A percentile compares a stretch with the other conserved stretches of the same genome.
These are phyloP conservation scores for Metellina segmentata DNA, from an alignment of 2,888 invertebrate species.

Conservation along the genomic window DNA sequence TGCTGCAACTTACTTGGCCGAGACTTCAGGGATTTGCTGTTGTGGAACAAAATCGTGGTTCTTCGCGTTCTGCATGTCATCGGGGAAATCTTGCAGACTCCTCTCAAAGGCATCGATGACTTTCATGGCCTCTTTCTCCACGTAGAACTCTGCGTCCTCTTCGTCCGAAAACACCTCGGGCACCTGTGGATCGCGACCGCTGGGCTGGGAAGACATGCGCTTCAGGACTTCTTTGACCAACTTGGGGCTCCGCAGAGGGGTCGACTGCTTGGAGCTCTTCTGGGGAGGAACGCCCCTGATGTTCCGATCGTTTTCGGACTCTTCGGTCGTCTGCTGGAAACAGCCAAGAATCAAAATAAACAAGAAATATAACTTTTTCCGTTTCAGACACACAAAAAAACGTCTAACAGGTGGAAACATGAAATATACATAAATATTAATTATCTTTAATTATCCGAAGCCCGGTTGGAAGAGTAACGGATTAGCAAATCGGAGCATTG, in stretches of 20 bases:
- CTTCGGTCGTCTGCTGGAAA: background rate
- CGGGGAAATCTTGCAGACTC: slow-evolving; percentile 31
- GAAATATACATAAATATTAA: background rate
- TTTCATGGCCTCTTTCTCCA: slow-evolving; percentile 59
- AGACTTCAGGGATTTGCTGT: background rate
- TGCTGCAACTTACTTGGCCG: slow-evolving; percentile 4
- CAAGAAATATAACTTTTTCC: background rate
- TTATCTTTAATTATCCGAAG: too few relatives aligned
- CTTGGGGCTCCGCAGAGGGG: slow-evolving; percentile 54
- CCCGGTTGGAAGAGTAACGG: too few relatives aligned
- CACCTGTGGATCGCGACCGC: slow-evolving; percentile 45
- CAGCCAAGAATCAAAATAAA: background rate
- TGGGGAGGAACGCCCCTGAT: background rate
- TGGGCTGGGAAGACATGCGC: slow-evolving; percentile 66
- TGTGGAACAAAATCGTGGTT: background rate
- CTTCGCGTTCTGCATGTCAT: background rate
- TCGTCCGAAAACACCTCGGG: slow-evolving; percentile 52
- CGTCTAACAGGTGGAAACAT: background rate
- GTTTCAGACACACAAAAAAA: background rate
- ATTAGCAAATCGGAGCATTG: too few relatives aligned
- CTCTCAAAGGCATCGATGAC: slow-evolving; percentile 61
- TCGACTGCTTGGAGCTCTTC: slow-evolving; percentile 29
- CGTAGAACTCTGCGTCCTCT: slow-evolving; percentile 41
- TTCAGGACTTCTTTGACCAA: slow-evolving; percentile 73
- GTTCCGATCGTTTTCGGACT: background rate